A percentile compares a stretch with the other conserved stretches of the same genome.
Evolutionary conservation across 2,797 vertebrate species (phyloP).

Genomic region (Lutjanus campechanus): DNA sequence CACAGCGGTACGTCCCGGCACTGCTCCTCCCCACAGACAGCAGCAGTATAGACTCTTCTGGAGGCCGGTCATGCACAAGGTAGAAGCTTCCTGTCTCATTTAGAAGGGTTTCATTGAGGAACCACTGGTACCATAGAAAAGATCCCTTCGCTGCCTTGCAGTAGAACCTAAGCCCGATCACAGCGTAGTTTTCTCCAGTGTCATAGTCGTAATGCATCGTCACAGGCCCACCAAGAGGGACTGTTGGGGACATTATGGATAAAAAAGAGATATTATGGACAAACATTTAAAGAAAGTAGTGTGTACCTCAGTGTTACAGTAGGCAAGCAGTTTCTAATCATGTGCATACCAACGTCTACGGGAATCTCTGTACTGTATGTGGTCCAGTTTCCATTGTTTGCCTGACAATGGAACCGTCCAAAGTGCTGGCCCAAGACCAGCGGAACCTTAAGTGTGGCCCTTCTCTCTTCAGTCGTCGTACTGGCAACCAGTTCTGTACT

Average conservation of each 20-base stretch:
- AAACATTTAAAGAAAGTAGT: not conserved
- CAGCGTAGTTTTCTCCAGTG: slow-evolving; percentile 61
- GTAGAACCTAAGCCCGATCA: slow-evolving; percentile 61
- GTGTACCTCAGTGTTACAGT: not conserved
- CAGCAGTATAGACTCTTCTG: slow-evolving; percentile 47
- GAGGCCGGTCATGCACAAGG: slow-evolving; percentile 30
- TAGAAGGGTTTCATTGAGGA: slow-evolving; percentile 72
- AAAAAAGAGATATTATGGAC: not conserved
- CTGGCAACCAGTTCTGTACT: not conserved
- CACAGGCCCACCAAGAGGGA: slow-evolving; percentile 73
- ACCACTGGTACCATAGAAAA: slow-evolving; percentile 78
- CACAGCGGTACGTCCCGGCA: slow-evolving; percentile 79
- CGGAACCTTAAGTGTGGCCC: slow-evolving; percentile 52
- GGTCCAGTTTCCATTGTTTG: slow-evolving; percentile 45
- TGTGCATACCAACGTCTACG: slow-evolving; percentile 64
- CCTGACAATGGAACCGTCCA: slow-evolving; percentile 64
- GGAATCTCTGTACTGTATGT: slow-evolving; percentile 34
- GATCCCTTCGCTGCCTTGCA: slow-evolving; percentile 76
- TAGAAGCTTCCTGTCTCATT: slow-evolving; percentile 54
- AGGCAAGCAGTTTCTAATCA: slow-evolving; percentile 9
- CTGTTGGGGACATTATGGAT: slow-evolving; percentile 61
- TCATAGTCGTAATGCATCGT: slow-evolving; percentile 43
- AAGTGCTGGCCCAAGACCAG: slow-evolving; percentile 39
- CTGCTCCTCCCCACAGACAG: slow-evolving; percentile 58
- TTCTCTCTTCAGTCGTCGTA: not conserved